These are phyloP conservation scores for Rhegmatorhina hoffmannsi DNA, from an alignment of 2,113 vertebrate species.

Conservation along the genomic window DNA sequence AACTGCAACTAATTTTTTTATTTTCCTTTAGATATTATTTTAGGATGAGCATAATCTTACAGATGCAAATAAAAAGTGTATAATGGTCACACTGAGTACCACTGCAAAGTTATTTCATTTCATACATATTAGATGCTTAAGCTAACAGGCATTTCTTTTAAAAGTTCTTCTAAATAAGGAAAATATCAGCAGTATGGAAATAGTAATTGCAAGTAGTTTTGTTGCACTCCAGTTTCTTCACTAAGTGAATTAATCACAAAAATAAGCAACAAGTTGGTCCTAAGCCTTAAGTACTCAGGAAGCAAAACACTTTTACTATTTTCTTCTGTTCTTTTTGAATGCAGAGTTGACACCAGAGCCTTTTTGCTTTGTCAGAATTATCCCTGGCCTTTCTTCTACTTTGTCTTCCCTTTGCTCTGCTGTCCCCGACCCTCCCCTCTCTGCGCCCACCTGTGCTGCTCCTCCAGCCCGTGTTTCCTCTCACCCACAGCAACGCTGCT, in stretches of 20 bases:
- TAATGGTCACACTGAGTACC: background rate
- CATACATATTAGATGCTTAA: background rate
- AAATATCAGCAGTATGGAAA: background rate
- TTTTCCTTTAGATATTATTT: background rate
- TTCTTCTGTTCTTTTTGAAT: background rate
- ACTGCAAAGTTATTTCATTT: background rate
- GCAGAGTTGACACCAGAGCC: background rate
- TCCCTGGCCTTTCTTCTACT: background rate
- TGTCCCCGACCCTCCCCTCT: background rate
- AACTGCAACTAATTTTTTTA: background rate
- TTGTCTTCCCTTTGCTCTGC: background rate
- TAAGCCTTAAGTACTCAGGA: background rate
- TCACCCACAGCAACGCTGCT: accelerated
- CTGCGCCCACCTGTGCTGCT: background rate
- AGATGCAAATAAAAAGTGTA: background rate
- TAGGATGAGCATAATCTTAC: accelerated
- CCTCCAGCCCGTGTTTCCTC: background rate
- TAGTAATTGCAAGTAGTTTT: background rate
- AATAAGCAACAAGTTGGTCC: background rate
- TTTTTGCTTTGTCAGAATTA: background rate
- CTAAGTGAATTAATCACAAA: background rate
- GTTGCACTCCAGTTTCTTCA: background rate
- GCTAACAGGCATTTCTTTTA: background rate
- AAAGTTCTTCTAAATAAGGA: background rate
- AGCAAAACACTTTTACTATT: background rate